Conservation (phyloP, 2,797 vertebrate genomes). For the Chelidonichthys spinosus region DNA sequence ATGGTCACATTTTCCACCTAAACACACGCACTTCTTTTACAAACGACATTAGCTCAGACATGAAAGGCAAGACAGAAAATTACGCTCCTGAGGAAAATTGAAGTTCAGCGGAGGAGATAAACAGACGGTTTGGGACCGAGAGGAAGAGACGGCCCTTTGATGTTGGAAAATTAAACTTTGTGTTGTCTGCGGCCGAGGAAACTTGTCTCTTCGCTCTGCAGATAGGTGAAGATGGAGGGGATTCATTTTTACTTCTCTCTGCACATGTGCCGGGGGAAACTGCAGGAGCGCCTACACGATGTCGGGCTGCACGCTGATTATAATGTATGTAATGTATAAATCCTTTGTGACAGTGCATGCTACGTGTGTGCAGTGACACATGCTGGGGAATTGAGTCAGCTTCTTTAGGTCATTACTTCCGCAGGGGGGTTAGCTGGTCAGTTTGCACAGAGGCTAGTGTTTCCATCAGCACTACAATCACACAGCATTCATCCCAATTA, state of each 20-base stretch:
- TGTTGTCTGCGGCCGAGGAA: conserved; percentile 23
- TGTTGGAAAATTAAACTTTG: conserved; percentile 41
- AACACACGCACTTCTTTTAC: not conserved
- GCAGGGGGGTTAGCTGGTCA: conserved; percentile 20
- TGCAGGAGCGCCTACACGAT: not conserved
- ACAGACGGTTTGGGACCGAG: conserved; percentile 43
- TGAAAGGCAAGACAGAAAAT: conserved; percentile 39
- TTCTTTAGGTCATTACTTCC: conserved; percentile 35
- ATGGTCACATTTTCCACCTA: conserved; percentile 7
- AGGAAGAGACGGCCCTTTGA: conserved; percentile 44
- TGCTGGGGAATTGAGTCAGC: conserved; percentile 39
- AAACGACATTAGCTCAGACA: conserved; percentile 18
- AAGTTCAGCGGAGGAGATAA: conserved; percentile 47
- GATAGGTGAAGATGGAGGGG: not conserved
- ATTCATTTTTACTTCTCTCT: not conserved
- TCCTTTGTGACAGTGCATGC: not conserved
- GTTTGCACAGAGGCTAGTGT: conserved; percentile 15
- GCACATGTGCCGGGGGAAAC: not conserved
- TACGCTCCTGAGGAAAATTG: conserved; percentile 33
- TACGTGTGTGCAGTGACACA: conserved; percentile 2
- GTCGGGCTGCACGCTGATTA: not conserved
- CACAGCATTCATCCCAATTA: conserved; percentile 59
- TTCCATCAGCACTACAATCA: conserved; percentile 22
- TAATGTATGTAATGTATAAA: conserved; percentile 5
- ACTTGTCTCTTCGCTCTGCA: conserved; percentile 4